Base-by-base conservation (phyloP, 2,113 vertebrate species). In the Oreotrochilus melanogaster region DNA sequence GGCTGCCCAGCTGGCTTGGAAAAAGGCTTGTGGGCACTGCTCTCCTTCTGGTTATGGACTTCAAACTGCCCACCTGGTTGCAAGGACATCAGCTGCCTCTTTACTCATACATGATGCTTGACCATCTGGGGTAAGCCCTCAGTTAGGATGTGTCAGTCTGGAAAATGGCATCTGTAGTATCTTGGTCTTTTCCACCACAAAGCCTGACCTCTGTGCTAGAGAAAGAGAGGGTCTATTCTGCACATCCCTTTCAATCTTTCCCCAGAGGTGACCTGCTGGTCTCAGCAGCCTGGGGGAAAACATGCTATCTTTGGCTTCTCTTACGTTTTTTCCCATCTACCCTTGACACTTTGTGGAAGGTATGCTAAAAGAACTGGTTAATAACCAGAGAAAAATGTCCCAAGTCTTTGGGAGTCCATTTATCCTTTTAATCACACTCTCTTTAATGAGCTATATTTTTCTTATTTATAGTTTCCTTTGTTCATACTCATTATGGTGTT, bases 391-490 rank as follows among this genome's bases (percentile, higher is more conserved):
- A 83, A 94, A 93, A 94, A 86, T 73, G 27, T 75, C 71, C 86
- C 60, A 80, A 76, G 74, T 30, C 14, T 95, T 83, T 95, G 28
- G 30, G 92, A 96, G 64, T 89, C 88, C 85, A 93, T 94, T 95
- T 93, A 84, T 89, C 42, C 75, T 78, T 95, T 94, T 92, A 95
- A 96, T 95, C 92, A 92, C 62, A 45, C 50, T n/a, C 66, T 95
- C 35, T 85, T 66, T 96, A 96, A 93, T 86, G 73, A 93, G 76
- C 62, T 69, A 48, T 86, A 81, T 92, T 94, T 95, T 95, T 94
- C 85, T 94, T 70, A 92, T 82, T 90, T 96, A 92, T 65, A 21
- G 65, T 95, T 92, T 93, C 76, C 89, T 95, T 96, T 96, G 93
- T 97, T 92, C 94, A 7, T 89, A 28, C 43, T 78, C 82, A 86